Base-by-base conservation (phyloP, 2,113 vertebrate genomes). In the Pangasianodon gigas region DNA sequence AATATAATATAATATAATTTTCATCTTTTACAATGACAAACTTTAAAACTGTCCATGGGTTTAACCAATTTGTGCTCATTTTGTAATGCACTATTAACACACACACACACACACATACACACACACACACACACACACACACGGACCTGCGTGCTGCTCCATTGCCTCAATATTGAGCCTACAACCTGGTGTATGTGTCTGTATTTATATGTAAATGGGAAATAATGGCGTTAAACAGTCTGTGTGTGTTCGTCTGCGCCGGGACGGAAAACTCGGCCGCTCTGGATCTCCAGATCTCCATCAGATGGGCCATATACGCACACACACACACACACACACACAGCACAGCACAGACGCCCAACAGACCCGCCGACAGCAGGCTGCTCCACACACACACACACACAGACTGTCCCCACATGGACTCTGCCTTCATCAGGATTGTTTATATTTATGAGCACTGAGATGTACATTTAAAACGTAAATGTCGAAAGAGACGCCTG, bases 211-310 rank as follows among this genome's bases (percentile, higher is more conserved):
- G 95, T 89, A 89, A 89, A 89, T 89, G 84, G 88, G 83, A 86
- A 80, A 93, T 96, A 96, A 96, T 95, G 96, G 93, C 95, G 94
- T 95, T 96, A 95, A 96, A 96, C 96, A 96, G 95, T 96, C 96
- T 96, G 96, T 94, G 94, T 93, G 92, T 94, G 65, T 86, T 44
- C 48, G 48, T 86, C 62, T 86, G 85, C 26, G n/a, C 18, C 46
- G 65, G 85, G 85, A 74, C 69, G 5, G 24, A 54, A 74, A 87
- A 87, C 32, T 71, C 65, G 48, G 8, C 84, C 84, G 18, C 84
- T 87, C 85, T 87, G 85, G 85, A 87, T 87, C 85, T 74, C 79
- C 91, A 88, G 74, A 88, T 77, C 56, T 83, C 82, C 82, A 90
- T 92, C 89, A 92, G 91, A 92, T 90, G 91, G 91, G 84, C 75